Conservation (phyloP, 2,888 invertebrate species). For the Byasa hedistus region DNA sequence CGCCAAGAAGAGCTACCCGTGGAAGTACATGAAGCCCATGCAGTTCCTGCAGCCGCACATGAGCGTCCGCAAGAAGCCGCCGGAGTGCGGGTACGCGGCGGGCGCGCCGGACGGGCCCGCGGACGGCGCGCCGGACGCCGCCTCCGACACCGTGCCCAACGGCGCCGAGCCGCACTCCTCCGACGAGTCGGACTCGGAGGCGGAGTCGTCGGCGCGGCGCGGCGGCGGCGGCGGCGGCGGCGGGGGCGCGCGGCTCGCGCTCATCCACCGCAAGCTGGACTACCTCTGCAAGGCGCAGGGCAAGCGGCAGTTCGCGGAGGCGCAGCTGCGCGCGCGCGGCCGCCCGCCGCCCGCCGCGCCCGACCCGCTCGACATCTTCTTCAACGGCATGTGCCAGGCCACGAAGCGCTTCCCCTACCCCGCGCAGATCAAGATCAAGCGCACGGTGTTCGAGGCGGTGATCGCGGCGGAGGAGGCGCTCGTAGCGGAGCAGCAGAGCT, state of each 20-base stretch:
- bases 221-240: conserved; percentile 48
- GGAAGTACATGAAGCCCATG: conserved; percentile 72
- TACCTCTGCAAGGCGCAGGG: conserved; percentile 52
- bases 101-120: conserved; percentile 34
- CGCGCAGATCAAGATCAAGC: conserved; percentile 68
- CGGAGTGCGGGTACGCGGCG: conserved; percentile 42
- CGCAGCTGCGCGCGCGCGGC: conserved; percentile 32
- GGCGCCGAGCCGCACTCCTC: conserved; percentile 43
- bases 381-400: conserved; percentile 73
- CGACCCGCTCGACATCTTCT: conserved; percentile 70
- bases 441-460: conserved; percentile 63
- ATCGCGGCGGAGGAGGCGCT: conserved; percentile 67
- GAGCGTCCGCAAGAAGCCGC: conserved; percentile 63
- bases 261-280: conserved; percentile 59
- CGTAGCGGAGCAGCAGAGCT: conserved; percentile 66
- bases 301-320: conserved; percentile 43
- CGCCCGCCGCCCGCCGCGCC: conserved; percentile 37
- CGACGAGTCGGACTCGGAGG: conserved; percentile 43
- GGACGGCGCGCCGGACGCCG: conserved; percentile 32
- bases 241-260: conserved; percentile 47
- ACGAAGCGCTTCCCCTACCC: conserved; percentile 68
- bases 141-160: conserved; percentile 38
- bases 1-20: conserved; percentile 58
- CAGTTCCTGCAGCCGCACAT: conserved; percentile 74
- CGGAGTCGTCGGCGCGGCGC: conserved; percentile 1